A percentile compares a stretch with the other conserved stretches of the same genome.
Conservation (phyloP, 1,140 invertebrate species). For the Heterodera carotae region DNA sequence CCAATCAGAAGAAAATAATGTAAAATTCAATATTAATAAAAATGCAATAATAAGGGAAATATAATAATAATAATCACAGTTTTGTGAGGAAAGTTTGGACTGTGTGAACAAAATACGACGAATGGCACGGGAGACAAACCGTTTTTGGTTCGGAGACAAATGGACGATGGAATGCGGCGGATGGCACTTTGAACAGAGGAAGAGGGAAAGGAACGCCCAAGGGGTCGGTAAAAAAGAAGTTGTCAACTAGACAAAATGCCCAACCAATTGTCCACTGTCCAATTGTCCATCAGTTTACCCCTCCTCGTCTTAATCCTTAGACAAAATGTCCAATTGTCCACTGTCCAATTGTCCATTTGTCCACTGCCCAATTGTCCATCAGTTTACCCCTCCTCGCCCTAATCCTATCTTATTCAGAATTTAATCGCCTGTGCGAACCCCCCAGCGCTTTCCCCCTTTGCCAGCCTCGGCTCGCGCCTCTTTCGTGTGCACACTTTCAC, state of each 20-base stretch:
- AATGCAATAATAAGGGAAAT: neutral
- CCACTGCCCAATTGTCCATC: neutral
- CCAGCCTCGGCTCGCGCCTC: slow-evolving; percentile 49
- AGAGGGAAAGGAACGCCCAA: neutral
- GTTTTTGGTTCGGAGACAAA: slow-evolving; percentile 56
- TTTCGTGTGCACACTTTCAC: slow-evolving; percentile 59
- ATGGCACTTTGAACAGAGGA: slow-evolving; percentile 19
- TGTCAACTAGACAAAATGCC: neutral
- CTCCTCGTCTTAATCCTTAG: too few relatives aligned
- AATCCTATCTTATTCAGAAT: slow-evolving; percentile 43
- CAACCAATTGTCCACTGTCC: too few relatives aligned
- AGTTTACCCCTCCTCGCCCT: too few relatives aligned
- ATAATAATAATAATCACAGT: slow-evolving; percentile 2
- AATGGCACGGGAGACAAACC: slow-evolving; percentile 46
- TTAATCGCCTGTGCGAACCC: slow-evolving; percentile 51
- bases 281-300: too few relatives aligned
- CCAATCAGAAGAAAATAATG: too few relatives aligned
- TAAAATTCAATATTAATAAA: too few relatives aligned
- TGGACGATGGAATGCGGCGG: slow-evolving; percentile 48
- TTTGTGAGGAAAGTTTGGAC: slow-evolving; percentile 43
- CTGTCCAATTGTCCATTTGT: neutral
- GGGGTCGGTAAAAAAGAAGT: slow-evolving; percentile 7
- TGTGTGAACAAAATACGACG: slow-evolving; percentile 47
- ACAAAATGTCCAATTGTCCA: neutral
- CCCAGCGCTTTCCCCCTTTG: slow-evolving; percentile 35